Evolutionary conservation across 2,888 invertebrate species (phyloP).

Genomic region (Lasioglossum morio): DNA sequence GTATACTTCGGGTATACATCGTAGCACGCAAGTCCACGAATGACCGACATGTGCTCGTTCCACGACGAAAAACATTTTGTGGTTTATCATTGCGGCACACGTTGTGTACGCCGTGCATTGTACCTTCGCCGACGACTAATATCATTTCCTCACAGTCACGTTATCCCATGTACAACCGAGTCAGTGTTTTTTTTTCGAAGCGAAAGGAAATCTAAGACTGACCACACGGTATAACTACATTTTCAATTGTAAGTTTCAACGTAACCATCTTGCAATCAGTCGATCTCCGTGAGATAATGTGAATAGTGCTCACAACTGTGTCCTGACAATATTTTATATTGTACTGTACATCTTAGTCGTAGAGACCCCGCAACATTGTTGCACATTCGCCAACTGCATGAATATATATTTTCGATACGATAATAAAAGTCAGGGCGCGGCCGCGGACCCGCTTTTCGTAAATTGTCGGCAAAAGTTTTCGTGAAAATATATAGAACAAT

Average conservation of each 20-base stretch:
- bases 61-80: conserved; percentile 51
- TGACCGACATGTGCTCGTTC: conserved; percentile 37
- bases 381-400: neutral
- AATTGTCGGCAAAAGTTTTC: neutral
- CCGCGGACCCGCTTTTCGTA: neutral
- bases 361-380: conserved; percentile 22
- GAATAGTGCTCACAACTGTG: conserved; percentile 20
- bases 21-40: conserved; percentile 57
- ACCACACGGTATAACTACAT: conserved; percentile 30
- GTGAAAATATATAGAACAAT: neutral
- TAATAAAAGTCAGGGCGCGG: neutral
- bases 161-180: conserved; percentile 17
- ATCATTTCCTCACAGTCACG: conserved; percentile 25
- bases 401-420: conserved; percentile 8
- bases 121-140: conserved; percentile 26
- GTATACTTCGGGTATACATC: conserved; percentile 16
- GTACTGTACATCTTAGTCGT: neutral
- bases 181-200: conserved; percentile 35
- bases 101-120: conserved; percentile 43
- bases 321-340: neutral
- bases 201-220: conserved; percentile 39
- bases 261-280: conserved; percentile 6
- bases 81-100: conserved; percentile 45
- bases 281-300: conserved; percentile 7
- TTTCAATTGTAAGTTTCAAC: conserved; percentile 47